Evolutionary conservation across 2,797 vertebrate species (phyloP), one percentile per base, ranked within the genome.

Genomic region (Etheostoma nigrum): DNA sequence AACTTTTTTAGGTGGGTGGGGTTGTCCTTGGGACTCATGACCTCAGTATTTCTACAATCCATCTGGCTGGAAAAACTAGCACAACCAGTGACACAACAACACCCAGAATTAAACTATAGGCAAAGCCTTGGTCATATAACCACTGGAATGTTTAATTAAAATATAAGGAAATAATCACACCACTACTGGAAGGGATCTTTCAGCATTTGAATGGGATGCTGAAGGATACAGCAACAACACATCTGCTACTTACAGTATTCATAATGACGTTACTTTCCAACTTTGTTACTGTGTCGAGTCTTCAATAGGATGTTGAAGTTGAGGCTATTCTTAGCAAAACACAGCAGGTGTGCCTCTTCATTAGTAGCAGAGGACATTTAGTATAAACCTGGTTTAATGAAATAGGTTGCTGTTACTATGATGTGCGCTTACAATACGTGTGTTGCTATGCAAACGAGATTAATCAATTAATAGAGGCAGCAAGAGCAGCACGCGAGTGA

Each of bases 131-230:
- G 13, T 14, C 5, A 51, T 7, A 11, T 4, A 48, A 52, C 18
- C 19, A 11, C 1, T 9, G 51, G 12, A 54, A 70, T 60, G 36
- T 62, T 23, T 52, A 36, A 25, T 51, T 44, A 2, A 1, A 18
- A 1, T 49, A 1, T 67, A 44, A 86, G 55, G 40, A 84, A 72
- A 59, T 72, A 15, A 21, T 21, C 36, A 40, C 54, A 13, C 1
- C 5, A 19, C 11, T 5, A 23, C 45, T 44, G 23, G 1, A 12
- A 10, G 3, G 2, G 1, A 12, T 11, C 8, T 16, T 30, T 23
- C 0, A 61, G 8, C 44, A 40, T 77, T n/a, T 78, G 8, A 71
- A 72, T 23, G 21, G 42, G 36, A 77, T 70, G 70, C 33, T 66
- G 14, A 52, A 18, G 1, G 5, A 40, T 55, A 15, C 23, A 51